Evolutionary conservation across 1,140 invertebrate genomes (phyloP), one percentile per base, ranked within the genome.

Genomic region (Pygmarrhopalites habei): DNA sequence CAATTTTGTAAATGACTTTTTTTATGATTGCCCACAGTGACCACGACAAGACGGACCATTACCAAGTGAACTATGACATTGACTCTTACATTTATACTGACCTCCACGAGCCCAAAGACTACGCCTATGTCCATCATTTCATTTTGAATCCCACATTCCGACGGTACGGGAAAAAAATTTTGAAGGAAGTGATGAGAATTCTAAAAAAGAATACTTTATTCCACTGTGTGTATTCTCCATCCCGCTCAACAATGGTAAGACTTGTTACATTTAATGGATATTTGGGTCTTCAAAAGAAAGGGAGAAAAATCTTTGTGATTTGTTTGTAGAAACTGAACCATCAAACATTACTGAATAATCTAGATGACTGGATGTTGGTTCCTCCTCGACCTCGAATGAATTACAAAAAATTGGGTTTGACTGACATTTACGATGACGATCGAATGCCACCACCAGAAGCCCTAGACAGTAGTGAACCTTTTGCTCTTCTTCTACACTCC

Each of bases 81-180:
- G 80, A 82, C 56, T 75, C 80, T 69, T 79, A 79, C 61, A 76
- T 79, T 35, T 77, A 79, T 67, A 75, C 73, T 66, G 74, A 75
- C 64, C 75, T 71, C 29, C 77, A 81, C 63, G 5, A 26, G 41
- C 25, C n/a, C 65, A 44, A 60, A 72, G 29, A 72, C 75, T n/a
- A 82, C 68, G 79, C 71, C 2, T 73, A 77, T 47, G 69, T 83
- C 0, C 71, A 80, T 58, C 79, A 82, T 64, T 78, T 82, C 66
- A 74, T 78, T 23, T 57, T 83, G 2, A 78, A 79, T 53, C 83
- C 84, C 15, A 78, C 82, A 17, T 82, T 85, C 66, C 76, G 78
- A 32, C 76, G 77, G 29, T 77, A 82, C 61, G 75, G 78, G 0
- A 80, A 79, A 64, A 79, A 79, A 74, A 83, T 82, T 64, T 72